Evolutionary conservation across 2,113 vertebrate genomes (phyloP).

Genomic region (Forbesichthys agassizii): DNA sequence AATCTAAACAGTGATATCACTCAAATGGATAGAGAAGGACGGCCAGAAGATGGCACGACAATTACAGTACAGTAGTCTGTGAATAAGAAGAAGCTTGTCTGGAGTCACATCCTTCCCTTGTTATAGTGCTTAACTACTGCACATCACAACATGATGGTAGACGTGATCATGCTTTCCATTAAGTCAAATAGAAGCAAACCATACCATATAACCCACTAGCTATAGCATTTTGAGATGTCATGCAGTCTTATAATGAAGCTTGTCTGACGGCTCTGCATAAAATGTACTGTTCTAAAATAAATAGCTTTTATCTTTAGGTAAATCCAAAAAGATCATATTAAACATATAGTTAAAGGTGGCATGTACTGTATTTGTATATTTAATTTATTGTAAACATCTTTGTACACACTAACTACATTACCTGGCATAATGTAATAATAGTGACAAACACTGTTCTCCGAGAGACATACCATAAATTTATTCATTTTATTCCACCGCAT

Average conservation of each 20-base stretch:
- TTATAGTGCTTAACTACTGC: constrained; percentile 15
- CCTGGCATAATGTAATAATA: constrained; percentile 9
- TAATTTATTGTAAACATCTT: too few species aligned
- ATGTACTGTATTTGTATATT: too few species aligned
- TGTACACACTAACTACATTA: not conserved
- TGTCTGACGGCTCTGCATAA: too few species aligned
- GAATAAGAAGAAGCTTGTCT: not conserved
- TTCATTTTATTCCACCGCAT: not conserved
- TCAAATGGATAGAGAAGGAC: not conserved
- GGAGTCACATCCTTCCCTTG: constrained; percentile 9
- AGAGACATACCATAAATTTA: constrained; percentile 23
- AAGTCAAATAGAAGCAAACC: constrained; percentile 19
- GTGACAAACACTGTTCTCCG: constrained; percentile 1
- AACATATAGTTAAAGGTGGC: too few species aligned
- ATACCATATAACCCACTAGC: not conserved
- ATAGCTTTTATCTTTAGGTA: too few species aligned
- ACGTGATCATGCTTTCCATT: constrained; percentile 25
- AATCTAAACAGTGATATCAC: too few species aligned
- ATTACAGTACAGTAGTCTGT: too few species aligned
- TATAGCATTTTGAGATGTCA: not conserved
- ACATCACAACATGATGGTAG: constrained; percentile 7
- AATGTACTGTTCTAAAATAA: too few species aligned
- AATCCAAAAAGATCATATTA: too few species aligned
- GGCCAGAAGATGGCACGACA: not conserved
- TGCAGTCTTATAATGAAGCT: too few species aligned